Evolutionary conservation across 2,797 vertebrate genomes (phyloP).

Genomic region (Morelia viridis): DNA sequence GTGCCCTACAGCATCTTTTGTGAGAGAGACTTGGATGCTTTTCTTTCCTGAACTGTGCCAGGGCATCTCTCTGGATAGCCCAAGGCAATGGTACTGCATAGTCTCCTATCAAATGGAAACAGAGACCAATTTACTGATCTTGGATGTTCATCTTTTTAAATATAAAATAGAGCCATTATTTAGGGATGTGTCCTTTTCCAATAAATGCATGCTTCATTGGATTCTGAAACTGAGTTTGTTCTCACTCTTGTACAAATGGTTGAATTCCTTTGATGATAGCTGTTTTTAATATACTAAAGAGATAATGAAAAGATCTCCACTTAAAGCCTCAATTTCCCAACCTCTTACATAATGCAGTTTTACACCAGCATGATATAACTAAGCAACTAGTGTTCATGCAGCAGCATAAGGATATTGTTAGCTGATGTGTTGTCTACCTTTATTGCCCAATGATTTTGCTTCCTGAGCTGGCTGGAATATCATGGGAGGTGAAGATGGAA

Average conservation of each 20-base stretch:
- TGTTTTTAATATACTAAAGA: background rate
- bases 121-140: constrained; percentile 5
- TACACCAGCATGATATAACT: background rate
- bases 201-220: constrained; percentile 29
- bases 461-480: background rate
- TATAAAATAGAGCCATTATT: background rate
- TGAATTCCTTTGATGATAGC: background rate
- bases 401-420: background rate
- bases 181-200: background rate
- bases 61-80: constrained; percentile 14
- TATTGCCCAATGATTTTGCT: background rate
- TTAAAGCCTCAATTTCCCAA: background rate
- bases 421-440: background rate
- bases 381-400: background rate
- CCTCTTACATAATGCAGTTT: background rate
- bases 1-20: background rate
- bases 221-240: background rate
- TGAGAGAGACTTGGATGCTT: constrained; percentile 8
- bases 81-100: background rate
- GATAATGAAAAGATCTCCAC: background rate
- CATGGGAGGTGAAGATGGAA: background rate
- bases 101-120: constrained; percentile 7
- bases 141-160: background rate
- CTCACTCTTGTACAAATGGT: background rate
- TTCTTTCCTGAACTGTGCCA: constrained; percentile 3